A percentile compares a stretch with the other conserved stretches of the same genome.
phyloP scores from a whole-genome alignment of 2,797 vertebrate species.

The Enteromius treurensis region DNA sequence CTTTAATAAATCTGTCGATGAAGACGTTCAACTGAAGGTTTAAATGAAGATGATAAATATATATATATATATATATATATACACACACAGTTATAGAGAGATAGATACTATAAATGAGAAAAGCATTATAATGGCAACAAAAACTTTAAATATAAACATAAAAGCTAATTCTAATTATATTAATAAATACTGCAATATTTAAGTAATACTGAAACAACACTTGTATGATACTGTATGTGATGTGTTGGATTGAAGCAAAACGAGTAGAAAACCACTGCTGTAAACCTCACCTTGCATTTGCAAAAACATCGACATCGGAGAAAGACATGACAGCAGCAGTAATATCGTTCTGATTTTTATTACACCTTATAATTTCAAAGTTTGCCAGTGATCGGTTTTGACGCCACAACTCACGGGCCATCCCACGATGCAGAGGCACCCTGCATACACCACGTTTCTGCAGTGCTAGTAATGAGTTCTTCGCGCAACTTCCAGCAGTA shows the following conservation, averaged over 20 bases:
- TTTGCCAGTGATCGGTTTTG: not conserved
- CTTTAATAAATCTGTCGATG: not conserved
- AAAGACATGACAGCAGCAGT: not conserved
- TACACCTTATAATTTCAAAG: not conserved
- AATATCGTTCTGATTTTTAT: not conserved
- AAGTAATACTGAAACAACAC: not conserved
- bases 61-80: no score
- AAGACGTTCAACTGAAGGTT: not conserved
- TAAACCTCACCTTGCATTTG: not conserved
- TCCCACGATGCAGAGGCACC: not conserved
- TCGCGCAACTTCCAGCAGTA: slow-evolving; percentile 66
- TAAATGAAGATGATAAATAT: not conserved
- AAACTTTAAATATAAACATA: not conserved
- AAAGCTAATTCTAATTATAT: not conserved
- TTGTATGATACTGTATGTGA: not conserved
- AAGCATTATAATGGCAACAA: not conserved
- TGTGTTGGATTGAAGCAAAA: not conserved
- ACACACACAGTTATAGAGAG: no score
- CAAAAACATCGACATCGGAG: not conserved
- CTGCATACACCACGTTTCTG: not conserved
- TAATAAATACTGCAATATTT: not conserved
- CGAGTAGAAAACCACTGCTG: not conserved
- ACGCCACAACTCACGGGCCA: not conserved
- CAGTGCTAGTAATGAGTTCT: slow-evolving; percentile 56
- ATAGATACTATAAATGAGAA: not conserved